Evolutionary conservation across 2,888 invertebrate genomes (phyloP).

Genomic region (Sesamia inferens): DNA sequence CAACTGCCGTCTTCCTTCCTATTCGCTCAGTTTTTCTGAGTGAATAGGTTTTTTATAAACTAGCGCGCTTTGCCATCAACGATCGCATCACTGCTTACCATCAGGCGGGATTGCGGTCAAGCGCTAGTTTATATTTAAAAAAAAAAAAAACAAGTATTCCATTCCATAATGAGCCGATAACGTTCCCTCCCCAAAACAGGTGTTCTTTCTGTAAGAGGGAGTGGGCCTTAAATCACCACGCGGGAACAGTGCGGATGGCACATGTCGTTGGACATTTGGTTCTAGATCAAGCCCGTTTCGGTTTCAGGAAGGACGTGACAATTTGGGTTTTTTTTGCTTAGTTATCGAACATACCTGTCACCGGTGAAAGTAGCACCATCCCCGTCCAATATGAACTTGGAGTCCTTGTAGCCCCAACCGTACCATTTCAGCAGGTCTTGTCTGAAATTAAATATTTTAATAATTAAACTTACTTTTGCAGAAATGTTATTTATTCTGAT

Average conservation of each 20-base stretch:
- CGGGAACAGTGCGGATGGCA: background rate
- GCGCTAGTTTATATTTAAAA: too few species aligned
- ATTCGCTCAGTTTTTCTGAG: too few species aligned
- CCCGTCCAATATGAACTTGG: slow-evolving; percentile 93
- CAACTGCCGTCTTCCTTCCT: too few species aligned
- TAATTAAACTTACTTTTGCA: background rate
- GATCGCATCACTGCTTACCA: too few species aligned
- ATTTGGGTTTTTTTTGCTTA: background rate
- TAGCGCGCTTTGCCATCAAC: too few species aligned
- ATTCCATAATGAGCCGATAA: background rate
- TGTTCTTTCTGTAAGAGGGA: background rate
- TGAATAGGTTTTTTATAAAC: too few species aligned
- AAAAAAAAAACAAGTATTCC: background rate
- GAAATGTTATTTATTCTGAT: background rate
- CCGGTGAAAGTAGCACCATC: slow-evolving; percentile 94
- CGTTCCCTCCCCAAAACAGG: background rate
- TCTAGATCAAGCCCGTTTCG: too few species aligned
- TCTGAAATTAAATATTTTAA: slow-evolving; percentile 84
- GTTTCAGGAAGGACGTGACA: background rate
- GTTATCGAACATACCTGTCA: slow-evolving; percentile 91
- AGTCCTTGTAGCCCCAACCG: slow-evolving; percentile 99
- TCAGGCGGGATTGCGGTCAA: too few species aligned
- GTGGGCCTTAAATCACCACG: background rate
- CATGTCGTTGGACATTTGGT: background rate
- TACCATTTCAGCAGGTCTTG: slow-evolving; percentile 99